These are phyloP conservation scores for Coreius guichenoti DNA, from an alignment of 2,797 vertebrate species.

Conservation along the genomic window DNA sequence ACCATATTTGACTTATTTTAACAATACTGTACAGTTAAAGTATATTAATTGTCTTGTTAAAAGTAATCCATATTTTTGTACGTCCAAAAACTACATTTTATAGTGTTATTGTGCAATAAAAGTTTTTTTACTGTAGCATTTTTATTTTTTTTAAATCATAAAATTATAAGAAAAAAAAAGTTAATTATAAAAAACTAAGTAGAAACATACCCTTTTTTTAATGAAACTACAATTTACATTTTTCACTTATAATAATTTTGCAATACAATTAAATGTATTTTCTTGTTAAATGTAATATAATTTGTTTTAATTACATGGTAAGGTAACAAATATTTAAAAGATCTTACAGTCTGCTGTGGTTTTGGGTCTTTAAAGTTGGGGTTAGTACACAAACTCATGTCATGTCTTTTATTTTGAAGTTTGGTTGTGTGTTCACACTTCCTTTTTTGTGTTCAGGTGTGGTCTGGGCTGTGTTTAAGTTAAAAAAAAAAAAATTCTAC, in stretches of 20 bases:
- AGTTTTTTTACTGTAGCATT: too few relatives aligned
- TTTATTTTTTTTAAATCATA: background rate
- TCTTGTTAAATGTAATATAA: background rate
- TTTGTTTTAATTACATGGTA: background rate
- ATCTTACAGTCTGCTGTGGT: background rate
- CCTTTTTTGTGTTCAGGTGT: background rate
- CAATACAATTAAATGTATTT: background rate
- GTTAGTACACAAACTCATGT: background rate
- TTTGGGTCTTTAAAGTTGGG: background rate
- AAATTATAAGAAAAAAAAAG: background rate
- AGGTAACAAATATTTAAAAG: background rate
- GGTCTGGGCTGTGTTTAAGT: background rate
- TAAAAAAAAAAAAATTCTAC: too few relatives aligned
- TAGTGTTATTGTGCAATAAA: background rate
- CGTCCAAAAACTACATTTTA: background rate
- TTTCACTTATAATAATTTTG: background rate
- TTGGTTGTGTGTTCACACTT: too few relatives aligned
- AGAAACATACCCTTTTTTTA: background rate
- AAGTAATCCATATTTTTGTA: background rate
- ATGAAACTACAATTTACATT: background rate
- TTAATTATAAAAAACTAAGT: background rate
- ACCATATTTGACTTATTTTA: background rate
- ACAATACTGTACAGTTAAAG: background rate
- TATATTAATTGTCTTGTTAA: background rate
- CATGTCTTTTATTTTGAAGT: background rate